These are phyloP conservation scores for Bovichtus variegatus DNA, from an alignment of 2,797 vertebrate genomes.

Conservation along the genomic window DNA sequence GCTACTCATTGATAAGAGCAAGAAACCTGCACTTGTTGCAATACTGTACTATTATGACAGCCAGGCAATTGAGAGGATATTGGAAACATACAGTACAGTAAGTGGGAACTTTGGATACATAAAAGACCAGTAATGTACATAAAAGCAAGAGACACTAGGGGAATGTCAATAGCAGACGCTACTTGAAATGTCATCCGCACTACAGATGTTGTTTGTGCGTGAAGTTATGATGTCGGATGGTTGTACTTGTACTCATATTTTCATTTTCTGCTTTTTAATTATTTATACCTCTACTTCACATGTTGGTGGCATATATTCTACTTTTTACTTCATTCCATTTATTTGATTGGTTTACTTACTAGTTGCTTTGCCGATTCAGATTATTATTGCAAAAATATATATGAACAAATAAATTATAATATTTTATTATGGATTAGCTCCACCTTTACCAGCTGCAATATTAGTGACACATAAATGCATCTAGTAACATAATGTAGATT, in stretches of 20 bases:
- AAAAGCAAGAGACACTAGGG: constrained; percentile 3
- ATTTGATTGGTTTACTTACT: too few species aligned
- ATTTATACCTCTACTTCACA: background rate
- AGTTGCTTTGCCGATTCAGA: background rate
- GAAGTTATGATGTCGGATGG: background rate
- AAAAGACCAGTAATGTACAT: background rate
- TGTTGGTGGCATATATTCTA: background rate
- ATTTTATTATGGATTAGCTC: background rate
- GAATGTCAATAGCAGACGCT: background rate
- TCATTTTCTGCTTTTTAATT: too few species aligned
- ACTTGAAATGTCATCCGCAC: background rate
- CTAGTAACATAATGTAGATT: background rate
- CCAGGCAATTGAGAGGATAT: constrained; percentile 1
- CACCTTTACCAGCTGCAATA: background rate
- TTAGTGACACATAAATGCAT: background rate
- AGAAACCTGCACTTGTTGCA: background rate
- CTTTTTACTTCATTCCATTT: background rate
- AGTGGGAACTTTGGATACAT: background rate
- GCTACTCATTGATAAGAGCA: background rate
- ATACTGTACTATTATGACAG: constrained; percentile 1
- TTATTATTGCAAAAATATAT: too few species aligned
- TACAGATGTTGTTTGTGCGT: background rate
- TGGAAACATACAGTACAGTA: background rate
- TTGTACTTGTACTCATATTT: background rate
- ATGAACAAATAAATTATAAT: background rate